These are phyloP conservation scores for Rhagophthalmus giganteus DNA, from an alignment of 2,888 invertebrate species.

Conservation along the genomic window DNA sequence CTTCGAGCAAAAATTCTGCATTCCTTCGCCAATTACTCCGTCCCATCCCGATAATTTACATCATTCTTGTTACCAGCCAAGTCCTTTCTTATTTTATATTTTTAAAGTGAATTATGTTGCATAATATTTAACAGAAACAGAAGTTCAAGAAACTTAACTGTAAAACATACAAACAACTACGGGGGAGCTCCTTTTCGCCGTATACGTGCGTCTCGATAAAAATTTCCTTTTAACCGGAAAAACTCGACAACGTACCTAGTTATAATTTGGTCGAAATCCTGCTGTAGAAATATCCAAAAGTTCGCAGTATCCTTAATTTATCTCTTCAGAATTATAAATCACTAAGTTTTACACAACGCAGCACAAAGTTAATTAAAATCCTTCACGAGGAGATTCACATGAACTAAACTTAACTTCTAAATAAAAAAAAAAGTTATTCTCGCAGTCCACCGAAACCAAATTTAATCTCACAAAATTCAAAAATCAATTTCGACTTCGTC, in stretches of 20 bases:
- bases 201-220: neutral
- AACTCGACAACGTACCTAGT: too few species aligned
- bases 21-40: too few species aligned
- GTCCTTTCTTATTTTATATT: too few species aligned
- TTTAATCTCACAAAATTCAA: slow-evolving; percentile 5
- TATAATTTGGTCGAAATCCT: too few species aligned
- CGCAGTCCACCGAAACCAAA: slow-evolving; percentile 2
- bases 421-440: slow-evolving; percentile 1
- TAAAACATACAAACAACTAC: neutral
- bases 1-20: neutral
- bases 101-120: too few species aligned
- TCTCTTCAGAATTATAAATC: neutral
- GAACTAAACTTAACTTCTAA: neutral
- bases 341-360: slow-evolving; percentile 3
- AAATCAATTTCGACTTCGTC: slow-evolving; percentile 8
- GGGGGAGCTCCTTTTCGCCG: neutral
- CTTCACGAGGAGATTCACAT: slow-evolving; percentile 4
- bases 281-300: slow-evolving; percentile 6
- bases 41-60: too few species aligned
- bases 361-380: slow-evolving; percentile 4
- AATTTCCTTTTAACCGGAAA: too few species aligned
- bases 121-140: neutral
- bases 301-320: slow-evolving; percentile 5
- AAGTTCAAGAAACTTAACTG: neutral
- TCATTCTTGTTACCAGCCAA: too few species aligned